Conservation (phyloP, 2,888 invertebrate genomes). For the Conops quadrifasciatus region DNA sequence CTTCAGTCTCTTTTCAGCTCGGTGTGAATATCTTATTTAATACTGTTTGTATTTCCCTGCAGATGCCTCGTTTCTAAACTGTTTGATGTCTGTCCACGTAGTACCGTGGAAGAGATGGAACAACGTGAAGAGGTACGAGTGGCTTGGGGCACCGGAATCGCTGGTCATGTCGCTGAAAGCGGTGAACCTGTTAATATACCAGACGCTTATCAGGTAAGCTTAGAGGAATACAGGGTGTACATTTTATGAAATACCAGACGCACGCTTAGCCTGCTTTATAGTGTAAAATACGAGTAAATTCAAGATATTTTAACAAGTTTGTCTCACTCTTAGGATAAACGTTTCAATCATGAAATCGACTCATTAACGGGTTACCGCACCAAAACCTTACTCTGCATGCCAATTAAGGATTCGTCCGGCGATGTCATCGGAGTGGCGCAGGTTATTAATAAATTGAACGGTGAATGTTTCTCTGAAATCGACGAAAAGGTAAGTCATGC, state of each 20-base stretch:
- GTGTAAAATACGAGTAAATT: background rate
- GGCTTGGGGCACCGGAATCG: conserved; percentile 95
- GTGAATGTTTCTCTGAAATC: conserved; percentile 81
- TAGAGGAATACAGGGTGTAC: no score
- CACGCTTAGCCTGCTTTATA: background rate
- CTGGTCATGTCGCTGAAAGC: conserved; percentile 92
- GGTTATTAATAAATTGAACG: conserved; percentile 90
- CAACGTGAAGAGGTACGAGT: conserved; percentile 91
- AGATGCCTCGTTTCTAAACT: conserved; percentile 90
- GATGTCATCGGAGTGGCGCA: conserved; percentile 98
- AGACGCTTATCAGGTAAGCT: conserved; percentile 87
- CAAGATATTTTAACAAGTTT: no score
- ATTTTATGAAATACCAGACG: no score
- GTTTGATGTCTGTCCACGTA: conserved; percentile 93
- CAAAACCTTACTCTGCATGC: conserved; percentile 92
- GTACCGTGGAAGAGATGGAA: conserved; percentile 91
- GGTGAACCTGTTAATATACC: conserved; percentile 94
- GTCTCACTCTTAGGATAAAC: no score
- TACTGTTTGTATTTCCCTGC: conserved; percentile 38
- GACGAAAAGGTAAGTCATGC: conserved; percentile 74
- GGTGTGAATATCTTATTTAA: background rate
- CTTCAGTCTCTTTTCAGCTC: no score
- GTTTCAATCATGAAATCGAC: conserved; percentile 95
- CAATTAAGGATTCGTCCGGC: conserved; percentile 92
- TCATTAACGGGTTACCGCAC: conserved; percentile 92